Conservation (phyloP, 2,797 vertebrate genomes). For the Octomys mimax region DNA sequence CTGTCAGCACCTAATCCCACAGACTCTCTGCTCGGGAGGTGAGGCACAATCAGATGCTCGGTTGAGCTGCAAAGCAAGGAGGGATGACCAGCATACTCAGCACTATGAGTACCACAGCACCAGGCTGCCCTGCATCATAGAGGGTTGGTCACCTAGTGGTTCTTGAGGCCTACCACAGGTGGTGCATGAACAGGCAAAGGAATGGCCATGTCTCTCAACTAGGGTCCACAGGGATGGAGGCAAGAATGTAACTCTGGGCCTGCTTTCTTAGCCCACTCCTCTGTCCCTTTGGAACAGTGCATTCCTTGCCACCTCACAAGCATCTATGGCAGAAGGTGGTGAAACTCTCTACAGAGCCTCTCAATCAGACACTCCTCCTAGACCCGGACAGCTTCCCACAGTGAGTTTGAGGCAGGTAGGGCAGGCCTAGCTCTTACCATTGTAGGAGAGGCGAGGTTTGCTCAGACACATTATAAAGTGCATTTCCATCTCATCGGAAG, state of each 20-base stretch:
- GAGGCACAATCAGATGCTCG: not conserved
- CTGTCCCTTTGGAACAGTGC: not conserved
- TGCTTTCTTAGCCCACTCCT: not conserved
- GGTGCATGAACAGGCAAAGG: not conserved
- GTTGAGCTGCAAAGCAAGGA: not conserved
- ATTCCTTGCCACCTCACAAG: not conserved
- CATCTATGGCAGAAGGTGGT: not conserved
- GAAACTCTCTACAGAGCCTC: not conserved
- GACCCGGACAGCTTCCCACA: not conserved
- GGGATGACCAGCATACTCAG: not conserved
- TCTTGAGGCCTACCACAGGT: not conserved
- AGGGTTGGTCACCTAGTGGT: not conserved
- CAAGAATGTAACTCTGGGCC: not conserved
- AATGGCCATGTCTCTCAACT: not conserved
- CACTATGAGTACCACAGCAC: not conserved
- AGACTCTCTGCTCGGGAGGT: not conserved
- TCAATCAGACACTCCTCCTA: not conserved
- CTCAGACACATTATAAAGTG: constrained; percentile 99
- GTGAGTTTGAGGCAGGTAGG: not conserved
- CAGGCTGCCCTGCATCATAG: not conserved
- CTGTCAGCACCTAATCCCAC: not conserved
- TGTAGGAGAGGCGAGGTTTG: constrained; percentile 99
- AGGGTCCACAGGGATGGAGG: not conserved
- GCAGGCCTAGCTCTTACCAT: constrained; percentile 91
- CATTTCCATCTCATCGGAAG: constrained; percentile 99